Conservation (phyloP, 2,113 vertebrate species). For the Notothenia coriiceps region DNA sequence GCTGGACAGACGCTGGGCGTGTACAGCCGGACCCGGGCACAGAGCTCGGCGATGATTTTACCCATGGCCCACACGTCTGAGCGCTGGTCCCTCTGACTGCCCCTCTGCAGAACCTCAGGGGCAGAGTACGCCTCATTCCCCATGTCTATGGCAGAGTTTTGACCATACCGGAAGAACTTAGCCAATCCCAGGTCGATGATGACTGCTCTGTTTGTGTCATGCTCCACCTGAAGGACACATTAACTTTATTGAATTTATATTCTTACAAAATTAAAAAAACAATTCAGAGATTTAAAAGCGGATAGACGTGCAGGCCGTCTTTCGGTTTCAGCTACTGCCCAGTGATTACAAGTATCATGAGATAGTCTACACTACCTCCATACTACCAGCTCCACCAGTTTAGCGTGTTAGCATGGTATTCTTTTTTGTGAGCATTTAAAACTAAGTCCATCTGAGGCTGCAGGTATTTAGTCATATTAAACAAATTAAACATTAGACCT, state of each 20-base stretch:
- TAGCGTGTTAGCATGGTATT: not conserved
- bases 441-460: not conserved
- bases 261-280: not conserved
- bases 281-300: not conserved
- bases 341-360: not conserved
- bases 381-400: not conserved
- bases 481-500: too few species aligned
- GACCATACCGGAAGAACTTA: slow-evolving; percentile 77
- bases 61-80: slow-evolving; percentile 86
- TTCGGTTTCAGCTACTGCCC: not conserved
- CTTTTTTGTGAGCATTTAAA: too few species aligned
- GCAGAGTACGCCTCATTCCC: slow-evolving; percentile 83
- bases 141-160: slow-evolving; percentile 76
- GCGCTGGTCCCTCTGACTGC: slow-evolving; percentile 68
- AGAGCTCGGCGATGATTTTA: slow-evolving; percentile 82
- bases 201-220: slow-evolving; percentile 79
- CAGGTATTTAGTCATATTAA: too few species aligned
- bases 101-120: slow-evolving; percentile 75
- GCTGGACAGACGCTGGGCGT: slow-evolving; percentile 68
- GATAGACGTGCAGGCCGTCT: not conserved
- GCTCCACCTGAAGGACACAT: slow-evolving; percentile 77
- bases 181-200: slow-evolving; percentile 85
- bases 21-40: slow-evolving; percentile 72
- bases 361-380: too few species aligned
- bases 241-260: not conserved